phyloP scores from a whole-genome alignment of 2,888 invertebrate species.

The Stenotaenia linearis region DNA sequence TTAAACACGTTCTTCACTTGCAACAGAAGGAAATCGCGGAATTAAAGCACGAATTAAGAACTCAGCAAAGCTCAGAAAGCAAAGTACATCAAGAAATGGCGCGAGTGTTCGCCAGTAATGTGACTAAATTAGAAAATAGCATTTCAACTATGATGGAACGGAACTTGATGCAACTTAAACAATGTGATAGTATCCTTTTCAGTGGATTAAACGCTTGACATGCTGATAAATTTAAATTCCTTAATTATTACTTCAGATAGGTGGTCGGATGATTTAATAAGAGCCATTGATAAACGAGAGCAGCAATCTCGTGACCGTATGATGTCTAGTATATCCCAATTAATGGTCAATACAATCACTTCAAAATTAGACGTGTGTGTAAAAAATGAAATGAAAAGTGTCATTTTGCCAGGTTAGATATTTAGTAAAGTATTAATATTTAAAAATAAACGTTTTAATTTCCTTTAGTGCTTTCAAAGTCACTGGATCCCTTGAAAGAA shows the following conservation, averaged over 20 bases:
- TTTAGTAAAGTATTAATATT: not conserved
- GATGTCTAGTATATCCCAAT: slow-evolving; percentile 54
- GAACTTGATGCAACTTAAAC: slow-evolving; percentile 42
- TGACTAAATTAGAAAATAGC: slow-evolving; percentile 40
- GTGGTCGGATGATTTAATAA: not conserved
- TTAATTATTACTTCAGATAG: not conserved
- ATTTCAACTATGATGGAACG: slow-evolving; percentile 43
- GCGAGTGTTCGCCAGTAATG: not conserved
- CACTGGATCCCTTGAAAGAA: slow-evolving; percentile 66
- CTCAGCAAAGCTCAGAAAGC: slow-evolving; percentile 41
- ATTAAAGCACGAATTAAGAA: slow-evolving; percentile 43
- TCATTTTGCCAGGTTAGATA: slow-evolving; percentile 47
- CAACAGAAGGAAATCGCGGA: slow-evolving; percentile 44
- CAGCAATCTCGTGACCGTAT: slow-evolving; percentile 46
- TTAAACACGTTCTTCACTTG: slow-evolving; percentile 40
- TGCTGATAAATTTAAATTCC: not conserved
- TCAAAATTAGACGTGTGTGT: slow-evolving; percentile 56
- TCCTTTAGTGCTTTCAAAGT: slow-evolving; percentile 55
- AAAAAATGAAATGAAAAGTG: slow-evolving; percentile 55
- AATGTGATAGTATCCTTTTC: slow-evolving; percentile 45
- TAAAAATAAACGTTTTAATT: not conserved
- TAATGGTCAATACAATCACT: slow-evolving; percentile 52
- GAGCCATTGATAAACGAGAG: slow-evolving; percentile 38
- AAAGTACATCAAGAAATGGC: slow-evolving; percentile 39
- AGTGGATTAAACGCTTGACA: too few species aligned